Evolutionary conservation across 2,797 vertebrate species (phyloP), one percentile per base, ranked within the genome.

Genomic region (Chaunax sp.): DNA sequence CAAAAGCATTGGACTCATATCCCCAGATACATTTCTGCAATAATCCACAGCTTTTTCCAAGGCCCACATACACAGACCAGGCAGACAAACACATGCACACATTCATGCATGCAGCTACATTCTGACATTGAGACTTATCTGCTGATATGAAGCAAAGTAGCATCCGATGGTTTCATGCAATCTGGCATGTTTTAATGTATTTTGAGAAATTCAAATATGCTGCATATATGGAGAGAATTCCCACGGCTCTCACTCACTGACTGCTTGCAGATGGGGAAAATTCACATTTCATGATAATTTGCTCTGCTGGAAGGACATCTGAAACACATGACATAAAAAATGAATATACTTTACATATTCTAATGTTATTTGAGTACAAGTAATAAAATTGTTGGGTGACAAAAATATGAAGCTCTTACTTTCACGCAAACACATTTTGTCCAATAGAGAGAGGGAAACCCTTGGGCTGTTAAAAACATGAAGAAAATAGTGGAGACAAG

Each of bases 201-300:
- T 83, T 83, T 67, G 61, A 60, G 55, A 57, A 60, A 80, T 77
- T 76, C 84, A 76, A 81, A 90, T 35, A 22, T 51, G 72, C 69
- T 75, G 71, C 77, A 81, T 82, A 73, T 55, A 85, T 37, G 64
- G 51, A 71, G 51, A 53, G 77, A 75, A 89, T 72, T 87, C 90
- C 90, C 85, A 0, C 10, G 54, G 80, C 82, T 72, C 51, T 77
- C 69, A 26, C 69, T 70, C 72, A 25, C 44, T 71, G 78, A 78
- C 83, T 83, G 82, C 69, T 46, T 81, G 64, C 67, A 79, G 76
- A 84, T 59, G 72, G 71, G 69, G 55, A 65, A 69, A 63, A 85
- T 81, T 87, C 75, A 59, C 72, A 81, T 90, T 82, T 85, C 81
- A 76, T 72, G 82, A 84, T 90, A 19, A 90, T 89, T 87, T 90